These are phyloP conservation scores for Epsilonema sp. DNA, from an alignment of 2,888 invertebrate genomes.

Conservation along the genomic window DNA sequence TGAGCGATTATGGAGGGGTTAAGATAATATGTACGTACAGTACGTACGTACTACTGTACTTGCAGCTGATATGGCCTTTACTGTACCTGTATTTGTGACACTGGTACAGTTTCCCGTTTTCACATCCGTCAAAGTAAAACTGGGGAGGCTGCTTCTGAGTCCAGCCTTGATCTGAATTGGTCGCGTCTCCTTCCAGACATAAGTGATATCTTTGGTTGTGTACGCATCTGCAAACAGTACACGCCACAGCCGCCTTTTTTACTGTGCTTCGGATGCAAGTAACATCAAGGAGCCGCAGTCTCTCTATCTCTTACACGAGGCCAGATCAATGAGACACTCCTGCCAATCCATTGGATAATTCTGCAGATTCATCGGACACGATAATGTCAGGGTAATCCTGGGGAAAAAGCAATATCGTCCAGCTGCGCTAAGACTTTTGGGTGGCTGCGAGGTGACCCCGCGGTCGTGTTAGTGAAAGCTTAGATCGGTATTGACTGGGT, in stretches of 20 bases:
- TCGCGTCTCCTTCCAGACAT: slow-evolving; percentile 73
- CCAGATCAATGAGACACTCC: slow-evolving; percentile 79
- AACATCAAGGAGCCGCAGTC: not conserved
- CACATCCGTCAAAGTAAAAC: slow-evolving; percentile 79
- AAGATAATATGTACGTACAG: too few relatives aligned
- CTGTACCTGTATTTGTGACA: slow-evolving; percentile 73
- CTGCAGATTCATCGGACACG: slow-evolving; percentile 92
- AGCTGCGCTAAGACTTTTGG: too few relatives aligned
- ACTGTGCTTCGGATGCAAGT: not conserved
- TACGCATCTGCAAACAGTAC: slow-evolving; percentile 63
- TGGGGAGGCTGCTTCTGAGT: slow-evolving; percentile 46
- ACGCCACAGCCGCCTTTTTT: not conserved
- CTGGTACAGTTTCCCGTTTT: slow-evolving; percentile 84
- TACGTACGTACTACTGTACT: too few relatives aligned
- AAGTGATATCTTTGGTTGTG: slow-evolving; percentile 86
- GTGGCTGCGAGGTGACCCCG: too few relatives aligned
- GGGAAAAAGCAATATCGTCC: too few relatives aligned
- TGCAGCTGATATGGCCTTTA: too few relatives aligned
- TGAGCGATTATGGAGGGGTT: too few relatives aligned
- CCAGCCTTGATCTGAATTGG: slow-evolving; percentile 67
- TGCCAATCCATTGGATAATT: slow-evolving; percentile 88
- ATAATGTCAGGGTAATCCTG: slow-evolving; percentile 81
- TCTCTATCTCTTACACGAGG: slow-evolving; percentile 57
- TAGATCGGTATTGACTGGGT: not conserved
- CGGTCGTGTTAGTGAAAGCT: not conserved